Conservation (phyloP, 2,797 vertebrate genomes). For the Alcedo atthis region DNA sequence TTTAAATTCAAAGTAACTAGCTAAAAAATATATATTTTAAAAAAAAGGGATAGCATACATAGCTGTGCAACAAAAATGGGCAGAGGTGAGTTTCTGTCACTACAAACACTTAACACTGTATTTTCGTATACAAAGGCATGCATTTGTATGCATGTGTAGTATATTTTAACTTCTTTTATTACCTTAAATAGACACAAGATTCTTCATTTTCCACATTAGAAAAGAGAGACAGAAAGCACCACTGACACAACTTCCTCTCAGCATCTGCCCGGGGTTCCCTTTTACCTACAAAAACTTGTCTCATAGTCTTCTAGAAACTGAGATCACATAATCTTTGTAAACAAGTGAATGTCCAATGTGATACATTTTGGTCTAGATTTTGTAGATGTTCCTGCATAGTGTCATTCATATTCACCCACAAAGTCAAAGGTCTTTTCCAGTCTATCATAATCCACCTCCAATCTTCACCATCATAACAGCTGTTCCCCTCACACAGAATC, state of each 20-base stretch:
- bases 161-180: background rate
- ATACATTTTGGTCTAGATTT: background rate
- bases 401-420: background rate
- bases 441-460: background rate
- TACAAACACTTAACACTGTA: background rate
- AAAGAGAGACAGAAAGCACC: background rate
- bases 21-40: background rate
- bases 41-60: background rate
- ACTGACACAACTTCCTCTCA: background rate
- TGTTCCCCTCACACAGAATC: background rate
- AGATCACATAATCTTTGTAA: background rate
- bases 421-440: background rate
- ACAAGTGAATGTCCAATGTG: background rate
- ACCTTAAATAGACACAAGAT: background rate
- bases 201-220: background rate
- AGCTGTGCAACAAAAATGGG: background rate
- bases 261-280: background rate
- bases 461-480: background rate
- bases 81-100: background rate
- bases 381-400: background rate
- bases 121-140: background rate
- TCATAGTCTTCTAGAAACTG: background rate
- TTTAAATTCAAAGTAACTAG: background rate
- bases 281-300: background rate
- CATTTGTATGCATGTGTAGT: background rate